Conservation (phyloP, 1,140 invertebrate genomes). For the Temnothorax curvispinosus region DNA sequence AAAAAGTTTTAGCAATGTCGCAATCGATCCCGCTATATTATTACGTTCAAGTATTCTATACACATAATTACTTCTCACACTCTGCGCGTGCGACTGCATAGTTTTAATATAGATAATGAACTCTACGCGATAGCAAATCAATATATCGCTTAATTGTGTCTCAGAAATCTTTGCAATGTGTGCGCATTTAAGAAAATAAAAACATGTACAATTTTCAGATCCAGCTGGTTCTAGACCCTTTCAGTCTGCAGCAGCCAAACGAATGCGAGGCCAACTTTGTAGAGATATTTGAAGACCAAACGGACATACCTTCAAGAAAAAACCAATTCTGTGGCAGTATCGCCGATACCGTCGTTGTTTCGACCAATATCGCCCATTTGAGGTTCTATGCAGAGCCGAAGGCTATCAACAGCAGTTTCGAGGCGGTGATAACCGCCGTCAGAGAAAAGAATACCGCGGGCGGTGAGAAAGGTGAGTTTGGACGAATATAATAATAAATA, state of each 20-base stretch:
- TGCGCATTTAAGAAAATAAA: background rate
- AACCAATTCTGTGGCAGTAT: conserved; percentile 93
- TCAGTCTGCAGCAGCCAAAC: conserved; percentile 91
- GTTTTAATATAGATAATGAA: background rate
- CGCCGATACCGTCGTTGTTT: conserved; percentile 89
- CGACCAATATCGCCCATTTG: conserved; percentile 89
- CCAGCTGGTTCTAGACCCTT: conserved; percentile 88
- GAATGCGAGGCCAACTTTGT: conserved; percentile 94
- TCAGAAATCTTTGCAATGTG: background rate
- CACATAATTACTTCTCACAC: background rate
- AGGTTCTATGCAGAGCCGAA: conserved; percentile 89
- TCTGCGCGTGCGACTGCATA: background rate
- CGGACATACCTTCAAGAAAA: conserved; percentile 88
- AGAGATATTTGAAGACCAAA: conserved; percentile 90
- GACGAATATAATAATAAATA: background rate
- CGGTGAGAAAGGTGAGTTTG: conserved; percentile 69
- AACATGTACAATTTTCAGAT: conserved; percentile 87
- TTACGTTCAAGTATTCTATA: background rate
- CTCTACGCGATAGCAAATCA: background rate
- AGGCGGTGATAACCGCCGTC: conserved; percentile 91
- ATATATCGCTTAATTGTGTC: background rate
- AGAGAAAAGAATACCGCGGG: conserved; percentile 85
- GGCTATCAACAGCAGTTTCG: conserved; percentile 89
- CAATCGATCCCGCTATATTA: background rate
- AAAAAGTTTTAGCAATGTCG: background rate